These are phyloP conservation scores for Rhysida immarginata DNA, from an alignment of 1,140 invertebrate species.

Conservation along the genomic window DNA sequence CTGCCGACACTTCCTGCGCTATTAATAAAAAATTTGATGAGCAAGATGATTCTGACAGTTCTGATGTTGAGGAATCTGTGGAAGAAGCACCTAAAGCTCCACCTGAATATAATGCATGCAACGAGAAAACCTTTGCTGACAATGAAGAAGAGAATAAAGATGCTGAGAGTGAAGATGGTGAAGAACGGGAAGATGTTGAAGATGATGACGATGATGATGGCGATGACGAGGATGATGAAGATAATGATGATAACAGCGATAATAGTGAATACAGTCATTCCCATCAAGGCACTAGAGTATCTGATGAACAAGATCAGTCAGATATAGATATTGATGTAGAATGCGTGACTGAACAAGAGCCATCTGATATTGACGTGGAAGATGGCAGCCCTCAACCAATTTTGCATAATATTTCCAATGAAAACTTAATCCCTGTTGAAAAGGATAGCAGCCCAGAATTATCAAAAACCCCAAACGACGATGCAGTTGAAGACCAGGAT, in stretches of 20 bases:
- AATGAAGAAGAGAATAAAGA: conserved; percentile 11
- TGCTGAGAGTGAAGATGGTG: conserved; percentile 14
- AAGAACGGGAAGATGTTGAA: conserved; percentile 18
- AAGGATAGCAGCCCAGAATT: no score
- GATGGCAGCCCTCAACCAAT: neutral
- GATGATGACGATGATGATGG: conserved; percentile 23
- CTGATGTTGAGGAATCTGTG: conserved; percentile 18
- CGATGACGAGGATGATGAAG: conserved; percentile 21
- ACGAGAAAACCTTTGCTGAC: neutral
- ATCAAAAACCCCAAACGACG: no score
- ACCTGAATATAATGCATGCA: neutral
- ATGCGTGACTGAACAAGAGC: conserved; percentile 28
- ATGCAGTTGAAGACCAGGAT: no score
- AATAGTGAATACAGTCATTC: no score
- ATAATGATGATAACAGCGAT: conserved; percentile 20
- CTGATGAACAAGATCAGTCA: neutral
- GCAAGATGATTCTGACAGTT: conserved; percentile 41
- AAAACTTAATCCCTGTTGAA: no score
- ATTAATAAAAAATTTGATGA: conserved; percentile 33
- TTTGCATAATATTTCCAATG: no score
- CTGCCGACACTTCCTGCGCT: neutral
- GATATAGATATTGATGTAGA: conserved; percentile 11
- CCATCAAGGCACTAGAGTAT: neutral
- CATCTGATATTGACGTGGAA: conserved; percentile 25
- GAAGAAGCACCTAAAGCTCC: conserved; percentile 5